These are phyloP conservation scores for Takifugu rubripes DNA, from an alignment of 2,797 vertebrate species.

Conservation along the genomic window DNA sequence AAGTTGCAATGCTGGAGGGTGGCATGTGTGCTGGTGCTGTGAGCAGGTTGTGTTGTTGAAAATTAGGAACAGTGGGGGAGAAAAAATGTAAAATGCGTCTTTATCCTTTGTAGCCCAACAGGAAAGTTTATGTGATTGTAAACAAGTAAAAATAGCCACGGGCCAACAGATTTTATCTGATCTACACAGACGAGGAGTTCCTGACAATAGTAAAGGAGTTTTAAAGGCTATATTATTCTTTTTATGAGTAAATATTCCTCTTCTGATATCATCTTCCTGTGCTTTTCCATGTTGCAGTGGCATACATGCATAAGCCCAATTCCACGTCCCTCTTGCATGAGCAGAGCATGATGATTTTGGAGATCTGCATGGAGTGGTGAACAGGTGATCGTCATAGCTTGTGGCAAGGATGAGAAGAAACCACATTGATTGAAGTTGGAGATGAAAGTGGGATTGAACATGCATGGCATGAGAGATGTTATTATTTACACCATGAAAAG, in stretches of 20 bases:
- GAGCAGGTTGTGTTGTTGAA: conserved; percentile 11
- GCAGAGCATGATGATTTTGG: conserved; percentile 3
- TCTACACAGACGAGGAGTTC: neutral
- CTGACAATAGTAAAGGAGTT: conserved; percentile 3
- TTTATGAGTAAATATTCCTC: neutral
- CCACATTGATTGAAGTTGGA: conserved; percentile 21
- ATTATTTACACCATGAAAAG: conserved; percentile 40
- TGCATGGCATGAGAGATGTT: conserved; percentile 19
- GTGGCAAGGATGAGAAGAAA: conserved; percentile 22
- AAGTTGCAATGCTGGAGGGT: conserved; percentile 10
- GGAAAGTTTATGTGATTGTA: conserved; percentile 24
- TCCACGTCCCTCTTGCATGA: conserved; percentile 5
- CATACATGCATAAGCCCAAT: neutral
- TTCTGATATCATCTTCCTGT: neutral
- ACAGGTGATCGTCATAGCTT: conserved; percentile 15
- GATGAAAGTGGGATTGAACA: conserved; percentile 15
- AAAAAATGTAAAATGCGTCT: conserved; percentile 21
- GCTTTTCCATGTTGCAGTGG: neutral
- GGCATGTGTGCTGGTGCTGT: conserved; percentile 18
- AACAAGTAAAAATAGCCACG: conserved; percentile 24
- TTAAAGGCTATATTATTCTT: conserved; percentile 14
- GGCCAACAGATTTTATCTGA: conserved; percentile 15
- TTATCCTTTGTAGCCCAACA: conserved; percentile 22
- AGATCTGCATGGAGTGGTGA: conserved; percentile 2
- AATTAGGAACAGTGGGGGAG: conserved; percentile 18